Base-by-base conservation (phyloP, 2,113 vertebrate species). In the Xiphias gladius region DNA sequence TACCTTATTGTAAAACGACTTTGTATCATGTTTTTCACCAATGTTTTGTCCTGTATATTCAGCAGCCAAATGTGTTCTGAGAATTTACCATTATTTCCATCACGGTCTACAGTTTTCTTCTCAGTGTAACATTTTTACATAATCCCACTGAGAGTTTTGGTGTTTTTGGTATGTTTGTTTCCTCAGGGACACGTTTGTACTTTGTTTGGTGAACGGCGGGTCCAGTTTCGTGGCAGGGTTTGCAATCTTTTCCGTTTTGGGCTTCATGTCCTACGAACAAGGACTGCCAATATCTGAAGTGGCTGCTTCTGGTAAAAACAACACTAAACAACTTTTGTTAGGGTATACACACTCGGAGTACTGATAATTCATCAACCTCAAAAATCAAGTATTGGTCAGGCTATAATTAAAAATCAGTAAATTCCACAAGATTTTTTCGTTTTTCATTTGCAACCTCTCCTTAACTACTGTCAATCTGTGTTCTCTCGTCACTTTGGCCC, bases 251-350 rank as follows among this genome's bases (percentile, higher is more conserved):
- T 94, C 94, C 13, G 94, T 95, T 67, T 78, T 95, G 78, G 94
- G 94, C n/a, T 95, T 94, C 52, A 95, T 95, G 94, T 94, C 94
- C 1, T 90, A 93, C 5, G 93, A 95, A 69, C 94, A 95, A 86
- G 94, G 94, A 67, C 62, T 94, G 70, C 89, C 90, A 24, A 95
- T 95, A 85, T 93, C 93, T 57, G 90, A 94, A 69, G 94, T 95
- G 57, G 94, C 94, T 62, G 94, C 90, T n/a, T 83, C 94, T 65
- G 94, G 94, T 94, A 84, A 86, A 87, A 80, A 20, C 48, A 52
- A 11, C 11, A 57, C 12, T 28, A 41, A 9, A 70, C 10, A 63
- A 3, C 43, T 22, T 69, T 4, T 67, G 32, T 24, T 57, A 17
- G 7, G 24, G 7, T 24, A 8, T 10, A n/a, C 1, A 58, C 54